A percentile compares a stretch with the other conserved stretches of the same genome.
Evolutionary conservation across 1,140 invertebrate genomes (phyloP).

Genomic region (Eumaeus atala): DNA sequence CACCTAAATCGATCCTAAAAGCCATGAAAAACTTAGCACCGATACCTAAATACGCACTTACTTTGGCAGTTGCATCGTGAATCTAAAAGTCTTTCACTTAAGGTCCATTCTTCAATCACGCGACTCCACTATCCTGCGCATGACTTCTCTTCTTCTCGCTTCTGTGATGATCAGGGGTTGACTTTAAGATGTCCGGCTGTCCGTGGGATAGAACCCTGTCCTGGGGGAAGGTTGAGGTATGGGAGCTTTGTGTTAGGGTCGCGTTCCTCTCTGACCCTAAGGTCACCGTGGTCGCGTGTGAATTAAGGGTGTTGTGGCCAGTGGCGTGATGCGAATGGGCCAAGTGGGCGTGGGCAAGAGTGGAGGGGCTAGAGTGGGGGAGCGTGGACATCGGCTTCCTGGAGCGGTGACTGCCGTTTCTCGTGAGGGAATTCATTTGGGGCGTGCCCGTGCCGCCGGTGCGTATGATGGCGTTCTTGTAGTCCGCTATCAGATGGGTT

Average conservation of each 20-base stretch:
- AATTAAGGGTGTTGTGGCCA: slow-evolving; percentile 70
- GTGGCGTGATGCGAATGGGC: slow-evolving; percentile 50
- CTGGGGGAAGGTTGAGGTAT: slow-evolving; percentile 63
- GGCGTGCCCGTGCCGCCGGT: slow-evolving; percentile 82
- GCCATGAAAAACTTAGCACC: background rate
- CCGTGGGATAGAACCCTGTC: slow-evolving; percentile 67
- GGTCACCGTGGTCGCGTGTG: slow-evolving; percentile 68
- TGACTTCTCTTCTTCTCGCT: slow-evolving; percentile 75
- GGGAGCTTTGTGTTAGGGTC: slow-evolving; percentile 59
- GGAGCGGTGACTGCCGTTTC: slow-evolving; percentile 82
- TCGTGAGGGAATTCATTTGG: slow-evolving; percentile 85
- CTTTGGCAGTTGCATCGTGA: slow-evolving; percentile 2
- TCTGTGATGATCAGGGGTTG: slow-evolving; percentile 82
- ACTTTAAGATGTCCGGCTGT: slow-evolving; percentile 88
- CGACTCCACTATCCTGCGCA: slow-evolving; percentile 73
- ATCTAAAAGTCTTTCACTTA: slow-evolving; percentile 6
- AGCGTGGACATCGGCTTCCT: slow-evolving; percentile 40
- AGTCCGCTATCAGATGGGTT: slow-evolving; percentile 94
- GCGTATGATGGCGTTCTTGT: slow-evolving; percentile 88
- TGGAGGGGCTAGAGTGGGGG: slow-evolving; percentile 51
- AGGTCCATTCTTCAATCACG: slow-evolving; percentile 40
- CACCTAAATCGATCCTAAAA: no score
- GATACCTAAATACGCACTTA: background rate
- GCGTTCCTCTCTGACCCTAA: slow-evolving; percentile 58
- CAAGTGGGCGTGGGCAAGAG: slow-evolving; percentile 54